A percentile compares a stretch with the other conserved stretches of the same genome.
Evolutionary conservation across 2,113 vertebrate genomes (phyloP).

Genomic region (Orthonyx spaldingii): DNA sequence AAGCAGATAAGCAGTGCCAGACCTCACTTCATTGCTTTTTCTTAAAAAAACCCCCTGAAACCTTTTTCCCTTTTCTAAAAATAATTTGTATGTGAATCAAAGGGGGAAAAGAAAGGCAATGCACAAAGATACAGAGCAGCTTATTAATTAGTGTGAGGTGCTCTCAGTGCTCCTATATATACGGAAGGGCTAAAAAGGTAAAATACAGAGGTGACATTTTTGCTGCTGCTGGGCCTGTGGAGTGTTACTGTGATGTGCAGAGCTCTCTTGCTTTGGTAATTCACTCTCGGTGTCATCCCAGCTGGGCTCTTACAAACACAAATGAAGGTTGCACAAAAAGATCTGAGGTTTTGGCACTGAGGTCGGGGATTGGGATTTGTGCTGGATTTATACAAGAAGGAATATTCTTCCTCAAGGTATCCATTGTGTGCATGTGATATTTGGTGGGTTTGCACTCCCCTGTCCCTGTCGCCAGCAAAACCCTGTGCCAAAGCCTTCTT

Average conservation of each 20-base stretch:
- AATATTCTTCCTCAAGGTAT: not conserved
- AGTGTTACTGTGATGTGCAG: not conserved
- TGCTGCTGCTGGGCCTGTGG: not conserved
- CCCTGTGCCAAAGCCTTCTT: not conserved
- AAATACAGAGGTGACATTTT: not conserved
- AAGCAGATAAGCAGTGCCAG: not conserved
- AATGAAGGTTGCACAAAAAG: not conserved
- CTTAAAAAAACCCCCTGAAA: accelerated
- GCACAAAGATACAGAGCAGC: conserved; percentile 22
- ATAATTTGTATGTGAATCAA: conserved; percentile 34
- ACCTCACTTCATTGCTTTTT: not conserved
- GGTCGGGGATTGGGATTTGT: not conserved
- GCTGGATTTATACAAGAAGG: not conserved
- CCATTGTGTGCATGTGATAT: not conserved
- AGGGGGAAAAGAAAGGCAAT: conserved; percentile 30
- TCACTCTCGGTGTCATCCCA: not conserved
- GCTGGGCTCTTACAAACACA: not conserved
- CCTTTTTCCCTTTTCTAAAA: conserved; percentile 36
- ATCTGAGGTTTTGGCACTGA: not conserved
- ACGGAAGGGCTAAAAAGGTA: not conserved
- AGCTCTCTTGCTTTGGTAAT: not conserved
- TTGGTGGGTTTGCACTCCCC: not conserved
- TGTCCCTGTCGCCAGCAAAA: not conserved
- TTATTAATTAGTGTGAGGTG: conserved; percentile 44
- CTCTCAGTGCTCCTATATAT: conserved; percentile 1